These are phyloP conservation scores for Kryptopterus vitreolus DNA, from an alignment of 2,797 vertebrate species.

Conservation along the genomic window DNA sequence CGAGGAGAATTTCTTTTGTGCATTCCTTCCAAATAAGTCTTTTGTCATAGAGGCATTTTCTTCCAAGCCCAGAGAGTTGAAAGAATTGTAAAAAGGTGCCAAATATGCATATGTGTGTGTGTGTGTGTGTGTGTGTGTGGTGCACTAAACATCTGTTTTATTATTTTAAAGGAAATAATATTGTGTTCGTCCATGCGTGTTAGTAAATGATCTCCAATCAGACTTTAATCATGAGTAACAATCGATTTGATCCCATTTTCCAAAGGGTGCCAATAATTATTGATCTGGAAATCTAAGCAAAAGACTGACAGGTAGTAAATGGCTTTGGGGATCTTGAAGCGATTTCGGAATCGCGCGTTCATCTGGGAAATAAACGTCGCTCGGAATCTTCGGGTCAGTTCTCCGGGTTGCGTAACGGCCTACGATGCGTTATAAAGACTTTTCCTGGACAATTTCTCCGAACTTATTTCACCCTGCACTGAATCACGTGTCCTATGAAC, in stretches of 20 bases:
- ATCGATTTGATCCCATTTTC: too few species aligned
- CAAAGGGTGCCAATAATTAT: background rate
- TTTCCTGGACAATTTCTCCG: background rate
- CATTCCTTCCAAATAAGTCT: background rate
- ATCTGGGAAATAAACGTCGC: background rate
- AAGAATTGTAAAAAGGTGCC: background rate
- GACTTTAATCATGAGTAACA: too few species aligned
- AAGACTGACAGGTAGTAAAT: background rate
- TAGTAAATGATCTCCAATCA: too few species aligned
- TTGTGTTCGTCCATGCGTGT: too few species aligned
- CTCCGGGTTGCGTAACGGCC: conserved; percentile 6
- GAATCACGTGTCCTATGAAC: too few species aligned
- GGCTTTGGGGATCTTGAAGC: background rate
- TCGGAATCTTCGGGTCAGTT: background rate
- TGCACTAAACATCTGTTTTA: too few species aligned
- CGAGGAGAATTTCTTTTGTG: background rate
- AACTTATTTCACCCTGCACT: background rate
- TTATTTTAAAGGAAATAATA: too few species aligned
- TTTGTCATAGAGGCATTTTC: background rate
- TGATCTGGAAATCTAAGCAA: background rate
- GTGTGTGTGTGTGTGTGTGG: too few species aligned
- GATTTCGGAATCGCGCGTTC: background rate
- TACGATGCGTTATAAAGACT: background rate
- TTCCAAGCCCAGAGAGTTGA: background rate
- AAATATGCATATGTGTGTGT: too few species aligned